Evolutionary conservation across 2,113 vertebrate species (phyloP).

Genomic region (Setophaga kirtlandii): DNA sequence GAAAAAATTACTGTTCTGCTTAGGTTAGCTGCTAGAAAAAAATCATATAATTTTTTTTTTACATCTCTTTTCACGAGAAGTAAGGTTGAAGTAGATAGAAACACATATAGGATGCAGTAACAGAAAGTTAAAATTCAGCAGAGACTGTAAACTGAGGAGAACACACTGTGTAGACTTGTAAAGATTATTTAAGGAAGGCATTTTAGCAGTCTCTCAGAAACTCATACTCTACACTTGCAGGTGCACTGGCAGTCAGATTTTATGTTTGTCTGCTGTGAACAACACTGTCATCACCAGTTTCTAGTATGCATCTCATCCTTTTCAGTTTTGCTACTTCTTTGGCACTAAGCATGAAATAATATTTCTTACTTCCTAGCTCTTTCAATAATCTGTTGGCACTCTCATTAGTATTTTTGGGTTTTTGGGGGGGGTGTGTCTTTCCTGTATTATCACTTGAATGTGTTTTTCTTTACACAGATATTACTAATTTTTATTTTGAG

Average conservation of each 20-base stretch:
- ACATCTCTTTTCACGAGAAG: not conserved
- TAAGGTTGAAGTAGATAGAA: not conserved
- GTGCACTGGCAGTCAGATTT: not conserved
- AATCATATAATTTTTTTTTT: accelerated
- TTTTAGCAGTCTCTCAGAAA: not conserved
- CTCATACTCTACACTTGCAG: not conserved
- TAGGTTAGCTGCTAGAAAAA: not conserved
- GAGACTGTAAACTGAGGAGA: not conserved
- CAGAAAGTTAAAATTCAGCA: not conserved
- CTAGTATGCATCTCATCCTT: not conserved
- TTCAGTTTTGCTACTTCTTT: not conserved
- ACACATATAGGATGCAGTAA: not conserved
- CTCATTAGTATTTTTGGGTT: accelerated
- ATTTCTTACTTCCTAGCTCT: not conserved
- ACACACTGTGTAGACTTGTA: not conserved
- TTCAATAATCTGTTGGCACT: not conserved
- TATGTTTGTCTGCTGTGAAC: not conserved
- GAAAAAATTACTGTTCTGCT: not conserved
- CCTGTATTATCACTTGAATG: not conserved
- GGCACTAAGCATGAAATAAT: not conserved
- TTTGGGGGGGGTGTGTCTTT: accelerated
- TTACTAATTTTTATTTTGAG: not conserved
- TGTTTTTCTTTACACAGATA: not conserved
- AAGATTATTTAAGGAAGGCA: constrained; percentile 2
- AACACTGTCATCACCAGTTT: not conserved